These are phyloP conservation scores for Graptemys geographica DNA, from an alignment of 2,797 vertebrate species.

Conservation along the genomic window DNA sequence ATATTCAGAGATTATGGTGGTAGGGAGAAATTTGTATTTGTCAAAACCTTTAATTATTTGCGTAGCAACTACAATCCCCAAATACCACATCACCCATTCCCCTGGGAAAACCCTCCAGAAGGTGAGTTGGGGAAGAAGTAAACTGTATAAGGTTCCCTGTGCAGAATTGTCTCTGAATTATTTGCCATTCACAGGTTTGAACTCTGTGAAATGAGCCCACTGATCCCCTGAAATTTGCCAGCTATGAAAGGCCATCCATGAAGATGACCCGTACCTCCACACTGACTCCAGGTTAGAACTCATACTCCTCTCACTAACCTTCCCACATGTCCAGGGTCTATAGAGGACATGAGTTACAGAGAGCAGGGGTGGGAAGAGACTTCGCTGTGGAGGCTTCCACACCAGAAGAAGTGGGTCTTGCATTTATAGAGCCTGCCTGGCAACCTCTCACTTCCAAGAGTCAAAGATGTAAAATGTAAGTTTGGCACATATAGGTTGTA, in stretches of 20 bases:
- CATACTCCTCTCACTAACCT: neutral
- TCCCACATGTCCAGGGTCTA: neutral
- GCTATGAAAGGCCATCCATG: neutral
- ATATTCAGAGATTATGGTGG: neutral
- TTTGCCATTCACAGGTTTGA: neutral
- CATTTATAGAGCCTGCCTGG: neutral
- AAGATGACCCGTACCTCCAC: neutral
- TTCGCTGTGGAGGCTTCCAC: neutral
- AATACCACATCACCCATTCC: neutral
- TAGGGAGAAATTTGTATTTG: neutral
- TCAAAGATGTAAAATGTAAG: neutral
- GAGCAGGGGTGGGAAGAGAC: neutral
- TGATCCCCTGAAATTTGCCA: neutral
- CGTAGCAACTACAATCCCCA: neutral
- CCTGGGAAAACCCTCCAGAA: neutral
- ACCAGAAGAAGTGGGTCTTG: neutral
- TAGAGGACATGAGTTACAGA: neutral
- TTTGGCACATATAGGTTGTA: fast-evolving
- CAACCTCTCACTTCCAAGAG: neutral
- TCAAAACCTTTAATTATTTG: neutral
- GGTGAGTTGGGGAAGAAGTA: neutral
- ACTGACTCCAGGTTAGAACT: neutral
- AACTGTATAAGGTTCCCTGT: neutral
- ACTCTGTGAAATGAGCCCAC: neutral
- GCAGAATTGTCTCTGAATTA: neutral